These are phyloP conservation scores for Glossophaga mutica DNA, from an alignment of 2,797 vertebrate genomes.

Conservation along the genomic window DNA sequence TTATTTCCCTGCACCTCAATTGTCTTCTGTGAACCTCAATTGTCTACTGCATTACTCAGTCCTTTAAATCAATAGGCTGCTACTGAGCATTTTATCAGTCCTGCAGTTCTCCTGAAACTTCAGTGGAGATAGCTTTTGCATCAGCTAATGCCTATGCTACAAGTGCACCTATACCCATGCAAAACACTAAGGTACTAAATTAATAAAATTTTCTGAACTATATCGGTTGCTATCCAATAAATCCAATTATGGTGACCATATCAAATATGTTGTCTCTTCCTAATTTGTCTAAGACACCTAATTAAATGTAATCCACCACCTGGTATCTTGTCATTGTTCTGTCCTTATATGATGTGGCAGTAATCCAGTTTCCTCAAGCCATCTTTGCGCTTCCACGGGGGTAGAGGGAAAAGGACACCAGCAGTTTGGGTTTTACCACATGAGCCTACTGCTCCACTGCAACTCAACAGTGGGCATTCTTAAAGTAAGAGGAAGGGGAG, in stretches of 20 bases:
- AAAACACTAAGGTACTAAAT: background rate
- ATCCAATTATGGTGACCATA: background rate
- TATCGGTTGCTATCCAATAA: background rate
- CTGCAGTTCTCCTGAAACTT: background rate
- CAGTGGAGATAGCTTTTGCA: background rate
- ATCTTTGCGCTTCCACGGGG: background rate
- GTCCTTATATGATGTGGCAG: background rate
- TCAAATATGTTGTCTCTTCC: background rate
- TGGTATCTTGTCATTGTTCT: background rate
- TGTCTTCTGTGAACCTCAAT: background rate
- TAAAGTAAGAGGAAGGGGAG: background rate
- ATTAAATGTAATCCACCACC: background rate
- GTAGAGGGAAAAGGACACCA: background rate
- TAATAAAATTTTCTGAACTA: background rate
- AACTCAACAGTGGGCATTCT: background rate
- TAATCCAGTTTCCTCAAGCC: background rate
- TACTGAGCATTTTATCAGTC: background rate
- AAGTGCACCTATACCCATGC: background rate
- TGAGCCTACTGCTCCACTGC: background rate
- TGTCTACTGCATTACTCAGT: background rate
- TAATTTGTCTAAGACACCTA: background rate
- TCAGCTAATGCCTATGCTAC: background rate
- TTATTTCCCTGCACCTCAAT: background rate
- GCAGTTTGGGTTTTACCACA: background rate
- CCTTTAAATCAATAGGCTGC: background rate